Conservation (phyloP, 2,797 vertebrate genomes). For the Salmo trutta region DNA sequence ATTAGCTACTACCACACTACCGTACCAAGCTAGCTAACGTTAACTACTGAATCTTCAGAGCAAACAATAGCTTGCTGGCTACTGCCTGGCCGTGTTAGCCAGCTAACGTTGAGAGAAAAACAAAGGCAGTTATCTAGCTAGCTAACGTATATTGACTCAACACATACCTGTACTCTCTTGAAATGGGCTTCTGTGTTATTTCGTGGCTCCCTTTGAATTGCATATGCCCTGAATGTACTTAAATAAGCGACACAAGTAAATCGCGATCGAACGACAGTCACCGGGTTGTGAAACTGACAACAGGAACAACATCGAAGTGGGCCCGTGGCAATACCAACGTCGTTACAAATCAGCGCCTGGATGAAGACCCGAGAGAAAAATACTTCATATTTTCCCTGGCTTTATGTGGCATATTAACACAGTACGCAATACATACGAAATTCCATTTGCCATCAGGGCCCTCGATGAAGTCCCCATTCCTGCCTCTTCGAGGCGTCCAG, state of each 20-base stretch:
- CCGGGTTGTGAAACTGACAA: conserved; percentile 71
- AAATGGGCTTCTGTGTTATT: background rate
- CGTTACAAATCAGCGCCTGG: conserved; percentile 38
- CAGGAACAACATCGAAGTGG: conserved; percentile 65
- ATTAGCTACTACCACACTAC: too few relatives aligned
- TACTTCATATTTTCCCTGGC: background rate
- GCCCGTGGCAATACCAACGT: conserved; percentile 61
- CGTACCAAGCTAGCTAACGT: background rate
- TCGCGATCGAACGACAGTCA: conserved; percentile 44
- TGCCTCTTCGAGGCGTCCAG: conserved; percentile 72
- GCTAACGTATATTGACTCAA: background rate
- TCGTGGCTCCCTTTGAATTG: background rate
- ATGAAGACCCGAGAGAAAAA: background rate
- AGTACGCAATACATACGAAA: conserved; percentile 17
- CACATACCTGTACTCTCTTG: conserved; percentile 8
- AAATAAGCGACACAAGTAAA: background rate
- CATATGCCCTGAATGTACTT: background rate
- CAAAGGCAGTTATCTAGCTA: conserved; percentile 10
- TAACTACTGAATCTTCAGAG: background rate
- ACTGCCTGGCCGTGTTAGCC: background rate
- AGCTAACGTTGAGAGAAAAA: conserved; percentile 22
- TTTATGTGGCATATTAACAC: background rate
- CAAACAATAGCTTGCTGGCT: background rate
- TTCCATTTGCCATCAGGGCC: conserved; percentile 53
- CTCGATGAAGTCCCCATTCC: conserved; percentile 80